Conservation (phyloP, 2,113 vertebrate genomes). For the Austrofundulus limnaeus region DNA sequence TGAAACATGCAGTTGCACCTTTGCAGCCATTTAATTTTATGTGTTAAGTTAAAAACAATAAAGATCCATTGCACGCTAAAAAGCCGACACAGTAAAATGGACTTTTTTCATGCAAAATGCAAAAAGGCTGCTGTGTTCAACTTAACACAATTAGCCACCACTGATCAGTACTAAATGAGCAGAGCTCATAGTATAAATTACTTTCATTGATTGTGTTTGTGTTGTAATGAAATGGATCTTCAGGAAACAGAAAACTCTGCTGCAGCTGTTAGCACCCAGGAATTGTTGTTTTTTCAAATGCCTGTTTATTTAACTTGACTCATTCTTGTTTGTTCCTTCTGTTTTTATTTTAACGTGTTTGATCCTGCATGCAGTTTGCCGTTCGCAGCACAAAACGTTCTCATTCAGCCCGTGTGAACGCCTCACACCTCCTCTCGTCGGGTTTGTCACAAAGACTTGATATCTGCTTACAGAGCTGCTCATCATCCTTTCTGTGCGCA, state of each 20-base stretch:
- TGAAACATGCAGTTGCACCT: no score
- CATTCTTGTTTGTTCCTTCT: not conserved
- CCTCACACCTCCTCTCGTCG: not conserved
- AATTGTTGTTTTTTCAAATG: not conserved
- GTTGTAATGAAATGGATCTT: conserved; percentile 18
- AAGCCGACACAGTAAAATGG: no score
- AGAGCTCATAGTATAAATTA: not conserved
- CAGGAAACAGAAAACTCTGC: not conserved
- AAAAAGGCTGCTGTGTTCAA: not conserved
- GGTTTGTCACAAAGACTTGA: conserved; percentile 1
- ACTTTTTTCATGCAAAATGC: not conserved
- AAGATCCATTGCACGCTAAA: no score
- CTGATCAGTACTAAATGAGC: not conserved
- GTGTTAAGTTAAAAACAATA: no score
- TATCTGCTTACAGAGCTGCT: conserved; percentile 23
- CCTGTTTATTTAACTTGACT: conserved; percentile 3
- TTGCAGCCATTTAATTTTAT: no score
- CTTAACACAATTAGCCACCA: not conserved
- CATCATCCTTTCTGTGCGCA: conserved; percentile 13
- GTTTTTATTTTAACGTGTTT: not conserved
- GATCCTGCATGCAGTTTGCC: not conserved
- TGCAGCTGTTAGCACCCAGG: not conserved
- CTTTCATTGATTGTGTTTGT: not conserved
- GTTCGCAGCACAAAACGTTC: not conserved
- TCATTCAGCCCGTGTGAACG: no score